phyloP scores from a whole-genome alignment of 2,113 vertebrate genomes.

The Maylandia zebra region DNA sequence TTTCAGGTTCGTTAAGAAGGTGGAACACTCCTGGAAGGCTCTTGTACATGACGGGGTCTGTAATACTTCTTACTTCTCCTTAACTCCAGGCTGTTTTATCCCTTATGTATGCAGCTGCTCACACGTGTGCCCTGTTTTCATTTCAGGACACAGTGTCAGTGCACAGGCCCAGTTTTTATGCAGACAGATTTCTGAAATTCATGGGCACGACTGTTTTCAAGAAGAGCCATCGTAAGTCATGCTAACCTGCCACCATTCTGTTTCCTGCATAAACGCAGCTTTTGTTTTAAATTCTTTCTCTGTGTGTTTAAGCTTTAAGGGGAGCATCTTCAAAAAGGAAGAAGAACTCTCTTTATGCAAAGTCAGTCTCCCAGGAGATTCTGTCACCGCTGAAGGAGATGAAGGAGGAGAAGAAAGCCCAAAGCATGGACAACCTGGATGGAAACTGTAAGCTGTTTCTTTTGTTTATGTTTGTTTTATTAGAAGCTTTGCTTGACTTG shows the following conservation, averaged over 20 bases:
- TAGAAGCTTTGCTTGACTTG: background rate
- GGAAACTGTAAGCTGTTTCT: slow-evolving; percentile 71
- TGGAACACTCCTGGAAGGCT: slow-evolving; percentile 98
- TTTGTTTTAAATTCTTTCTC: background rate
- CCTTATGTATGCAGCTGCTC: background rate
- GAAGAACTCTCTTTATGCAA: slow-evolving; percentile 77
- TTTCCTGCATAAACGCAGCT: background rate
- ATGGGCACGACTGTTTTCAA: slow-evolving; percentile 92
- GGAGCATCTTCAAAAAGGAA: slow-evolving; percentile 84
- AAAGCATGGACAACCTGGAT: slow-evolving; percentile 86
- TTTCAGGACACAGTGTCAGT: slow-evolving; percentile 89
- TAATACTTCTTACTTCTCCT: background rate
- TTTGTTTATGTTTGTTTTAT: background rate
- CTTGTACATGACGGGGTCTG: slow-evolving; percentile 91
- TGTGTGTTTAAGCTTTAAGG: slow-evolving; percentile 71
- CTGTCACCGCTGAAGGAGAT: slow-evolving; percentile 70
- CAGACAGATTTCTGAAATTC: slow-evolving; percentile 91
- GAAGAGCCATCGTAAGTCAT: slow-evolving; percentile 80
- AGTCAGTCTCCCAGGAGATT: slow-evolving; percentile 85
- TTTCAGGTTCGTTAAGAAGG: slow-evolving; percentile 89
- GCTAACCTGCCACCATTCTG: background rate
- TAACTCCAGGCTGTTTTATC: background rate
- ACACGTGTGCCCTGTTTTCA: background rate
- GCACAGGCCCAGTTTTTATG: slow-evolving; percentile 90
- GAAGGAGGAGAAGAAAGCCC: slow-evolving; percentile 76